A percentile compares a stretch with the other conserved stretches of the same genome.
Evolutionary conservation across 2,113 vertebrate species (phyloP).

Genomic region (Campylomormyrus tamandua): DNA sequence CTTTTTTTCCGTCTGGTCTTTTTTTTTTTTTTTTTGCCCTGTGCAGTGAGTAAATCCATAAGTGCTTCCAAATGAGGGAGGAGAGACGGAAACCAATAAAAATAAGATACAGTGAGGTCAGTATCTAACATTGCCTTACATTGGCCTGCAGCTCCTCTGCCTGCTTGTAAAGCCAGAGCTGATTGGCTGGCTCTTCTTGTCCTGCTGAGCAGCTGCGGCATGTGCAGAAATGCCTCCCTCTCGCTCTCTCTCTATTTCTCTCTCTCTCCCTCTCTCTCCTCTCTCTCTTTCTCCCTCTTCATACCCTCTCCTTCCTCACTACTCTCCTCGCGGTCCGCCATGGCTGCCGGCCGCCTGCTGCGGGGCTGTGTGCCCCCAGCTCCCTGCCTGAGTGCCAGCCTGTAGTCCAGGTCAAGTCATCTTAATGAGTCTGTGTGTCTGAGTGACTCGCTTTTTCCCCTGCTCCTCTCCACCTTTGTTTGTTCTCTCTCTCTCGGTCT

Average conservation of each 20-base stretch:
- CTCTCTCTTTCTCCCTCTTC: neutral
- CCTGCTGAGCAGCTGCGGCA: conserved; percentile 55
- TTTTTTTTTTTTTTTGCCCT: conserved; percentile 33
- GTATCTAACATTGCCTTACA: conserved; percentile 52
- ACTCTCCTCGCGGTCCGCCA: conserved; percentile 41
- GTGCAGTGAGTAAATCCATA: conserved; percentile 53
- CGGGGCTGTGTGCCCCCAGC: neutral
- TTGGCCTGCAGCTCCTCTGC: conserved; percentile 53
- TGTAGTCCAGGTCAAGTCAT: neutral
- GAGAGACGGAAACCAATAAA: conserved; percentile 1
- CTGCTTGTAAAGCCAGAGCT: conserved; percentile 35
- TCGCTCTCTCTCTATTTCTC: neutral
- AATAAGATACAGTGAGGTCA: conserved; percentile 29
- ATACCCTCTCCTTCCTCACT: conserved; percentile 42
- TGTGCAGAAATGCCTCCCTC: conserved; percentile 52
- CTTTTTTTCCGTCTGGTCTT: conserved; percentile 19
- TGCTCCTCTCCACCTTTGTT: conserved; percentile 15
- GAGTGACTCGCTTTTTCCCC: conserved; percentile 5
- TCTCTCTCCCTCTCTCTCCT: conserved; percentile 26
- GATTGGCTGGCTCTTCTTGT: conserved; percentile 50
- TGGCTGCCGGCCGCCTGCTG: conserved; percentile 44
- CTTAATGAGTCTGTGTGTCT: conserved; percentile 11
- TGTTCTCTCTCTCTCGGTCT: neutral
- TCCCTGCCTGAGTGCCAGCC: neutral
- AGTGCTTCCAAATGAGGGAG: conserved; percentile 43